A percentile compares a stretch with the other conserved stretches of the same genome.
These are phyloP conservation scores for Leptogaster cylindrica DNA, from an alignment of 2,888 invertebrate genomes.

Conservation along the genomic window DNA sequence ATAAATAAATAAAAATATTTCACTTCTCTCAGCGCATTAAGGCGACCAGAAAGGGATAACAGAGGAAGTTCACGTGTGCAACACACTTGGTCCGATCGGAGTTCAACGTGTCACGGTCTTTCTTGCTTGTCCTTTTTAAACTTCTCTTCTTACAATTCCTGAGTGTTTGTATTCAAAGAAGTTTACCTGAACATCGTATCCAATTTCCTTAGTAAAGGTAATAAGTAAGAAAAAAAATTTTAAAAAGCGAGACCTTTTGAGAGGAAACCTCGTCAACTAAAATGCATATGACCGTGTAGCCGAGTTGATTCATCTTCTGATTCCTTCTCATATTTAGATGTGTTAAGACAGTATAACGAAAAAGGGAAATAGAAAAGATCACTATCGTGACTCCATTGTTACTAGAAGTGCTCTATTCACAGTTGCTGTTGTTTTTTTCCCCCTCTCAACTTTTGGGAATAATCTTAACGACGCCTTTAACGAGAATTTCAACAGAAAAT, in stretches of 20 bases:
- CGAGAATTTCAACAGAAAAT: slow-evolving; percentile 7
- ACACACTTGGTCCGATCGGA: slow-evolving; percentile 26
- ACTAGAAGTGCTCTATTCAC: slow-evolving; percentile 29
- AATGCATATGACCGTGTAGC: slow-evolving; percentile 17
- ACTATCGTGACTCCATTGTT: slow-evolving; percentile 26
- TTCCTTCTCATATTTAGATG: not conserved
- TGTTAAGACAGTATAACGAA: slow-evolving; percentile 20
- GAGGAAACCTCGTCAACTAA: slow-evolving; percentile 22
- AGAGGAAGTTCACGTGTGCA: slow-evolving; percentile 38
- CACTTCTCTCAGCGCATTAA: not conserved
- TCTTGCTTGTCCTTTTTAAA: not conserved
- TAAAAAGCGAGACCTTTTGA: no score
- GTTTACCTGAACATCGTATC: slow-evolving; percentile 19
- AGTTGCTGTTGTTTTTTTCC: slow-evolving; percentile 10
- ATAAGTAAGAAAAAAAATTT: slow-evolving; percentile 17
- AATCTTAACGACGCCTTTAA: slow-evolving; percentile 25
- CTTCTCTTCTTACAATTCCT: slow-evolving; percentile 2
- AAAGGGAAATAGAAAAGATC: slow-evolving; percentile 36
- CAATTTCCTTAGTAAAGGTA: not conserved
- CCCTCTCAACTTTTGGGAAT: slow-evolving; percentile 2
- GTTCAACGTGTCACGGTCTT: slow-evolving; percentile 17
- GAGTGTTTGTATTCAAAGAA: slow-evolving; percentile 2
- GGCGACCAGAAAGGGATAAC: slow-evolving; percentile 2
- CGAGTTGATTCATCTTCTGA: slow-evolving; percentile 24
- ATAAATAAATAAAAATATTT: not conserved